Conservation (phyloP, 2,797 vertebrate genomes). For the Arctocebus calabarensis region DNA sequence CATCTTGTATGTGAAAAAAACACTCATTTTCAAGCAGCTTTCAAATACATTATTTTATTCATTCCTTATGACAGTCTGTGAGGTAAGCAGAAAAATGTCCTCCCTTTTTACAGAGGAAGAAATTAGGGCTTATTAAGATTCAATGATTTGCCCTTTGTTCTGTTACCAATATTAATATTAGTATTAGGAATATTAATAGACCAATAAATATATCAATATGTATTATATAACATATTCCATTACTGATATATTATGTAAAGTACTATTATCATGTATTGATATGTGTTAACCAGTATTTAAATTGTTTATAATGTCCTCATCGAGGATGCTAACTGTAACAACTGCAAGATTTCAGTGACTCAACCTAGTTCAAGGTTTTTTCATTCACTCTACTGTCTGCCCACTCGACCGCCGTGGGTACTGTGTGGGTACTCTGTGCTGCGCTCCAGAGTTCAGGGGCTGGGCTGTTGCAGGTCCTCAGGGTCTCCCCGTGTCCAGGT, state of each 20-base stretch:
- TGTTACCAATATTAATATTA: constrained; percentile 23
- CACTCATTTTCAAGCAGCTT: constrained; percentile 2
- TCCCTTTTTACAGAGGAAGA: neutral
- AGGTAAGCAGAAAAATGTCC: constrained; percentile 16
- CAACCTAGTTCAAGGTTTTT: neutral
- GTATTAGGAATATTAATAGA: constrained; percentile 1
- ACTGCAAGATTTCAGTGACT: neutral
- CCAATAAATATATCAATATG: neutral
- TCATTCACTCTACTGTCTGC: neutral
- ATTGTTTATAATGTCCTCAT: neutral
- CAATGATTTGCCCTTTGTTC: neutral
- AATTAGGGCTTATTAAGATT: neutral
- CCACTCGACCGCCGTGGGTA: too few relatives aligned
- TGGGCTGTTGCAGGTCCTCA: neutral
- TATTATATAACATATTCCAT: neutral
- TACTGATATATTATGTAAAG: neutral
- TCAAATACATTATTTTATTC: neutral
- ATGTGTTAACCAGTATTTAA: neutral
- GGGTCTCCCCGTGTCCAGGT: neutral
- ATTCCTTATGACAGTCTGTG: neutral
- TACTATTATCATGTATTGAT: neutral
- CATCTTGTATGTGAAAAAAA: neutral
- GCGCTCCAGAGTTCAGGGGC: neutral
- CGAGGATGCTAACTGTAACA: neutral
- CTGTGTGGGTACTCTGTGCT: too few relatives aligned